Evolutionary conservation across 2,888 invertebrate genomes (phyloP).

Genomic region (Pristionchus entomophagus): DNA sequence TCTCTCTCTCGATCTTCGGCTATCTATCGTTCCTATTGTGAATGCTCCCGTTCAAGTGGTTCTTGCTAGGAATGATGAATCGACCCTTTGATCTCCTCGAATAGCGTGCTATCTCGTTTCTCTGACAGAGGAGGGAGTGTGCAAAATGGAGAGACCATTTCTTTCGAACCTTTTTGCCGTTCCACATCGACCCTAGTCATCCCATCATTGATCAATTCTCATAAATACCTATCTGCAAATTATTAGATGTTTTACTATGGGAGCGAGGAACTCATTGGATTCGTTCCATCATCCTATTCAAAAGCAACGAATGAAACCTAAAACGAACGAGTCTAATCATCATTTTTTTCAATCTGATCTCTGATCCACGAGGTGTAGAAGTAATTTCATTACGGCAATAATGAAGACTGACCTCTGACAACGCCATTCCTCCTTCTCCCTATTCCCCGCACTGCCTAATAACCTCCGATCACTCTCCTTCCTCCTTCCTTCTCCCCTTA

Average conservation of each 20-base stretch:
- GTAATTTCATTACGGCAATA: neutral
- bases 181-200: neutral
- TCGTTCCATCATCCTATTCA: no score
- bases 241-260: no score
- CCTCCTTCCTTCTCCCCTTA: neutral
- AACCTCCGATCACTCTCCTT: constrained; percentile 24
- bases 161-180: neutral
- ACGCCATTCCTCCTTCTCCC: neutral
- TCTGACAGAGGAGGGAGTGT: no score
- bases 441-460: constrained; percentile 15
- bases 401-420: neutral
- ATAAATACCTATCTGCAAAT: no score
- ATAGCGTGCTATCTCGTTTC: no score
- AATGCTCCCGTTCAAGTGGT: constrained; percentile 7
- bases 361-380: no score
- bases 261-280: no score
- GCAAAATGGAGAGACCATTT: neutral
- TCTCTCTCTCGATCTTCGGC: neutral
- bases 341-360: no score
- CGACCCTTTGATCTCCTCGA: neutral
- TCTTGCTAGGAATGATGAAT: neutral
- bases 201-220: neutral
- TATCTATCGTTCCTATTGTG: constrained; percentile 16
- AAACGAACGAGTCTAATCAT: no score
- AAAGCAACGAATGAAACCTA: no score